Base-by-base conservation (phyloP, 1,140 invertebrate genomes). In the Drosophila truncata region DNA sequence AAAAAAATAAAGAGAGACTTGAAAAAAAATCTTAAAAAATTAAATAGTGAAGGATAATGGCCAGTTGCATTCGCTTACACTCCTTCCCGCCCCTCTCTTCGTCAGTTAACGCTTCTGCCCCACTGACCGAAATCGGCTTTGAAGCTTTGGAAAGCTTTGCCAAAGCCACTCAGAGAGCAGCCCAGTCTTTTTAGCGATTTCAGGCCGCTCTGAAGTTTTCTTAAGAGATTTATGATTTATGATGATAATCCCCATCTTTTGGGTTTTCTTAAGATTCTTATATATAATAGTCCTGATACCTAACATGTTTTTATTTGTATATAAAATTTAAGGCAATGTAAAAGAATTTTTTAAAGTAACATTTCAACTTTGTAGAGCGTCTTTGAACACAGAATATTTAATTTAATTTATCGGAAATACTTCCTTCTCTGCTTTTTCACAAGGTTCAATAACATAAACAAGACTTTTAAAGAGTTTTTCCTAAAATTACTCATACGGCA, bases 31-130 rank as follows among this genome's bases (percentile, higher is more conserved):
- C 33, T n/a, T 11, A 55, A 59, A 72, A 54, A 62, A 44, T 18
- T 47, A 55, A 37, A 82, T 66, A 76, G 55, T 76, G 67, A 79
- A 87, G 83, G 83, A 86, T 86, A 80, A 69, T 62, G 50, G 58
- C 39, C 44, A 47, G 63, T 55, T 57, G 33, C 55, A 57, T 64
- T 64, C 37, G 31, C 66, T 47, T 31, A 31, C 10, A 18, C 27
- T 50, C 47, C n/a, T n/a, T 50, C 18, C 27, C 49, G 13, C 23
- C 14, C 25, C 46, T 9, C 23, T 29, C 6, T n/a, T n/a, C 5
- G 5, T 27, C 5, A 10, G 18, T 39, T 33, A 35, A 39, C 16
- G 54, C 47, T 41, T 59, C n/a, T 79, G 75, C 29, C 80, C 63
- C 72, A 87, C 33, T 87, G 77, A 88, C 83, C 80, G 72, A 71